Evolutionary conservation across 1,140 invertebrate genomes (phyloP).

Genomic region (Coenobita brevimanus): DNA sequence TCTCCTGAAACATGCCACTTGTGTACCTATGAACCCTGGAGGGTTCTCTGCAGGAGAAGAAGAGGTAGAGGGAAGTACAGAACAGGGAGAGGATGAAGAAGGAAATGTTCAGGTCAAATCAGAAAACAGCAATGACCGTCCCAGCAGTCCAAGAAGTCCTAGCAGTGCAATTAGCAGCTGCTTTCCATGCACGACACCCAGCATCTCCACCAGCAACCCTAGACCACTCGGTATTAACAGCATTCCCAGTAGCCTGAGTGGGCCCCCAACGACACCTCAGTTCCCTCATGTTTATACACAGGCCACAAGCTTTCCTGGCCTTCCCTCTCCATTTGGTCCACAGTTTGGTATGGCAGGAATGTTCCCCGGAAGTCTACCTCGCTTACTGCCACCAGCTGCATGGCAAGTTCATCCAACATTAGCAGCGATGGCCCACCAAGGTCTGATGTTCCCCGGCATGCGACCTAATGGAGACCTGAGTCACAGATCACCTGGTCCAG

Average conservation of each 20-base stretch:
- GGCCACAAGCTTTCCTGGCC: conserved; percentile 62
- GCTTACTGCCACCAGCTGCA: conserved; percentile 64
- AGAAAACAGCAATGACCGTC: conserved; percentile 35
- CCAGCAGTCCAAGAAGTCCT: conserved; percentile 48
- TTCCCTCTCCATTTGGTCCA: conserved; percentile 62
- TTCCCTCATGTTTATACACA: conserved; percentile 67
- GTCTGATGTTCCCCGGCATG: conserved; percentile 75
- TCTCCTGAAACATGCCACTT: conserved; percentile 79
- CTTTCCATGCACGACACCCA: conserved; percentile 18
- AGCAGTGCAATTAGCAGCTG: conserved; percentile 7
- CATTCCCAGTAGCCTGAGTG: conserved; percentile 46
- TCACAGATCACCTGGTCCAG: conserved; percentile 48
- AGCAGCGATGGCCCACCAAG: conserved; percentile 69
- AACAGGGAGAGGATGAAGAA: conserved; percentile 45
- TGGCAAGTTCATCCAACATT: conserved; percentile 67
- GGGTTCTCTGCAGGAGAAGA: conserved; percentile 34
- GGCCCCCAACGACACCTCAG: conserved; percentile 54
- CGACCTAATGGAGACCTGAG: conserved; percentile 64
- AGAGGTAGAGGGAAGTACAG: conserved; percentile 34
- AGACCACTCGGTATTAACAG: conserved; percentile 13
- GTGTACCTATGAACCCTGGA: conserved; percentile 42
- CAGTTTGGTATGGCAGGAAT: conserved; percentile 67
- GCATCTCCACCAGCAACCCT: conserved; percentile 49
- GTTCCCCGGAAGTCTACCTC: conserved; percentile 66
- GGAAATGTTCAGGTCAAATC: conserved; percentile 29